Conservation (phyloP, 2,888 invertebrate species). For the Oxycera nigricornis region DNA sequence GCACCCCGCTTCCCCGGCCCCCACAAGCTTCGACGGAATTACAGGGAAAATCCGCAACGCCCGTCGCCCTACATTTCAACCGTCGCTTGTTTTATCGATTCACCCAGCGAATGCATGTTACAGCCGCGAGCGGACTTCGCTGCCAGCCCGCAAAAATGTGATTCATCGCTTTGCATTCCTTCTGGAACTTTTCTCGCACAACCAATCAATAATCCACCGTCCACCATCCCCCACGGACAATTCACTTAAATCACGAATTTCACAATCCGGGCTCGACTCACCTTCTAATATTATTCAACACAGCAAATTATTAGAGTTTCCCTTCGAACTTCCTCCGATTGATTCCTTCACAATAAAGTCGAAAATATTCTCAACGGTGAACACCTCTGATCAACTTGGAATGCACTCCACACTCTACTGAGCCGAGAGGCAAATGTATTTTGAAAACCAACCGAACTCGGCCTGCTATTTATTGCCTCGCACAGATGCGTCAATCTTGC, state of each 20-base stretch:
- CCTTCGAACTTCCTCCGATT: background rate
- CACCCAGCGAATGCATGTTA: too few relatives aligned
- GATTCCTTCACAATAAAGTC: conserved; percentile 22
- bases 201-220: conserved; percentile 1
- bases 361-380: conserved; percentile 11
- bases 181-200: conserved; percentile 13
- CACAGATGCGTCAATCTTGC: background rate
- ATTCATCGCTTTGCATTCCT: conserved; percentile 12
- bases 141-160: background rate
- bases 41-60: background rate
- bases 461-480: conserved; percentile 7
- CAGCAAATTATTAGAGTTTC: background rate
- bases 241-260: background rate
- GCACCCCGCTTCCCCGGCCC: background rate
- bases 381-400: background rate
- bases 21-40: background rate
- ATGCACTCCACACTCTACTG: conserved; percentile 5
- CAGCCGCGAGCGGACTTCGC: too few relatives aligned
- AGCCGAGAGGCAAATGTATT: conserved; percentile 9
- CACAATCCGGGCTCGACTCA: background rate
- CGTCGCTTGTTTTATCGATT: background rate
- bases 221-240: background rate
- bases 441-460: background rate
- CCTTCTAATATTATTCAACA: background rate
- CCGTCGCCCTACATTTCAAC: background rate